phyloP scores from a whole-genome alignment of 2,888 invertebrate genomes.

The Scelioninae gen. 1 region DNA sequence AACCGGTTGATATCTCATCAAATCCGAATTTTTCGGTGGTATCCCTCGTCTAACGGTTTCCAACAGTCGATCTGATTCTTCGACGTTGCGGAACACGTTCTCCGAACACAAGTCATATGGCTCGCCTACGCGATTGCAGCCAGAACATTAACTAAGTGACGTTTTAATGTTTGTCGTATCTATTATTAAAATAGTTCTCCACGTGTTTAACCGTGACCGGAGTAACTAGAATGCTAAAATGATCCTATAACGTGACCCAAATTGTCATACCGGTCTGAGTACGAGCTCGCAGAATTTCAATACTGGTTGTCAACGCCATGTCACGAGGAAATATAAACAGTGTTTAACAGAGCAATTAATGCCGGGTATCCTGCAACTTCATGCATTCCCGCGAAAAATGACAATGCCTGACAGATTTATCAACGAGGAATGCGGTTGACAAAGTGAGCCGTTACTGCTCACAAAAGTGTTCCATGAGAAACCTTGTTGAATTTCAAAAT shows the following conservation, averaged over 20 bases:
- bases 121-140: conserved; percentile 51
- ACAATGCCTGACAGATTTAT: conserved; percentile 47
- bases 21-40: conserved; percentile 61
- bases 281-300: conserved; percentile 35
- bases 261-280: conserved; percentile 68
- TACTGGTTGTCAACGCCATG: conserved; percentile 49
- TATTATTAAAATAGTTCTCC: conserved; percentile 63
- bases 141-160: conserved; percentile 42
- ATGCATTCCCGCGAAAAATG: conserved; percentile 32
- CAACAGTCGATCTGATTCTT: conserved; percentile 52
- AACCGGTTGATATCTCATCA: conserved; percentile 70
- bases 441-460: conserved; percentile 40
- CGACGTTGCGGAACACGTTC: conserved; percentile 59
- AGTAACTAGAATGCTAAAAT: conserved; percentile 68
- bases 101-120: conserved; percentile 35
- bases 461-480: conserved; percentile 31
- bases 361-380: conserved; percentile 22
- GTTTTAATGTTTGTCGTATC: conserved; percentile 61
- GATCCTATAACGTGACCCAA: conserved; percentile 73
- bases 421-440: conserved; percentile 37
- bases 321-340: conserved; percentile 43
- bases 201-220: conserved; percentile 26
- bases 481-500: conserved; percentile 29
- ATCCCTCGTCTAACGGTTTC: conserved; percentile 60
- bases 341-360: conserved; percentile 56